phyloP scores from a whole-genome alignment of 2,797 vertebrate genomes.

The Coreius guichenoti region DNA sequence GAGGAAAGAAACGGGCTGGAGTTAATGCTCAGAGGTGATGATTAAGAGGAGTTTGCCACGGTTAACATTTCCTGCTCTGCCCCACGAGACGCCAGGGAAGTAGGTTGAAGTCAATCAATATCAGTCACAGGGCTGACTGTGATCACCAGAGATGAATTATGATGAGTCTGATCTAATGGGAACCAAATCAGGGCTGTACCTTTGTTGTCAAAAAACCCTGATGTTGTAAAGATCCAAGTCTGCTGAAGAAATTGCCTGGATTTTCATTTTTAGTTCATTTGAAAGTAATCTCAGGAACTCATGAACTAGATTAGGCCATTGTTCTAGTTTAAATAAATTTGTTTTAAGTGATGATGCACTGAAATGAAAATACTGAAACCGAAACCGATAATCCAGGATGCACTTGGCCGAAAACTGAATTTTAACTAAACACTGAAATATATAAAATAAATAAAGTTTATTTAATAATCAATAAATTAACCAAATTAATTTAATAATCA shows the following conservation, averaged over 20 bases:
- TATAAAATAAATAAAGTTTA: background rate
- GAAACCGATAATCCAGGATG: background rate
- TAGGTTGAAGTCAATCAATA: conserved; percentile 80
- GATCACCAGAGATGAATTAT: conserved; percentile 21
- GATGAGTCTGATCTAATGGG: conserved; percentile 23
- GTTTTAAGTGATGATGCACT: background rate
- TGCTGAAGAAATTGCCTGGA: background rate
- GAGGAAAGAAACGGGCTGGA: conserved; percentile 64
- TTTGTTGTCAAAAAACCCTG: background rate
- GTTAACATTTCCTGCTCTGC: conserved; percentile 65
- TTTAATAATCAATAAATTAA: too few relatives aligned
- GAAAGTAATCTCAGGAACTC: background rate
- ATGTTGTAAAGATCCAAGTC: background rate
- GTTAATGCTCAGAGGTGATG: conserved; percentile 76
- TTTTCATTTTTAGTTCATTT: background rate
- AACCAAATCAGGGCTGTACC: background rate
- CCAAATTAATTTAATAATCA: background rate
- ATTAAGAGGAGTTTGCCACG: conserved; percentile 68
- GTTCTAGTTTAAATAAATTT: background rate
- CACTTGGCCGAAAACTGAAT: background rate
- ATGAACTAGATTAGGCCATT: background rate
- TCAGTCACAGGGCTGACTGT: conserved; percentile 59
- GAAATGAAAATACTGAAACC: background rate
- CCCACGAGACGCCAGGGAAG: conserved; percentile 63
- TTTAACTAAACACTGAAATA: too few relatives aligned